phyloP scores from a whole-genome alignment of 37 sponge, comb jelly and placozoan genomes.

The Diacarnus erythraeanus region DNA sequence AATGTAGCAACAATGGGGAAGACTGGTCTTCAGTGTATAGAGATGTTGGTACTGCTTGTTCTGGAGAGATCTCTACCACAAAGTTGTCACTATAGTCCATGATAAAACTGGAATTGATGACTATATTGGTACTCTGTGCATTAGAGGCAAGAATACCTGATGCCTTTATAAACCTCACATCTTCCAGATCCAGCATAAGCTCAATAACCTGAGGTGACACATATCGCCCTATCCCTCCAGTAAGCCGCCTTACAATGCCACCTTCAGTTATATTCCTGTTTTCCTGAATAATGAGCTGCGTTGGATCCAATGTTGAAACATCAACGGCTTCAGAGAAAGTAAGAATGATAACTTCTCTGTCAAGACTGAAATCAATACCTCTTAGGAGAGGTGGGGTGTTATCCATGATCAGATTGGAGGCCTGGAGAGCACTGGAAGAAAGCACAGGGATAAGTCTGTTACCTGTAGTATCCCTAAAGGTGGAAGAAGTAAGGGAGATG shows the following conservation, averaged over 20 bases:
- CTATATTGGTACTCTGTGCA: constrained; percentile 42
- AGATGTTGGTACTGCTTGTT: constrained; percentile 24
- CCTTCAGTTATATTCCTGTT: constrained; percentile 42
- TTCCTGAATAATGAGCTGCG: constrained; percentile 59
- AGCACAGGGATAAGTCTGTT: constrained; percentile 55
- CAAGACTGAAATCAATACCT: constrained; percentile 45
- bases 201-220: constrained; percentile 65
- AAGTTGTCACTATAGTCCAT: constrained; percentile 58
- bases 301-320: constrained; percentile 53
- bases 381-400: constrained; percentile 37
- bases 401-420: constrained; percentile 36
- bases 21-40: constrained; percentile 28
- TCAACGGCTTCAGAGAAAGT: constrained; percentile 79
- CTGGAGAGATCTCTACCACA: constrained; percentile 20
- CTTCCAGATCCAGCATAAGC: constrained; percentile 35
- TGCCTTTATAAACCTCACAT: constrained; percentile 58
- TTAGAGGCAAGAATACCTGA: constrained; percentile 54
- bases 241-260: constrained; percentile 29
- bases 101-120: constrained; percentile 52
- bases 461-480: constrained; percentile 74
- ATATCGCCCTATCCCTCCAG: constrained; percentile 41
- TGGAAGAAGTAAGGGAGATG: constrained; percentile 28
- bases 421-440: constrained; percentile 42
- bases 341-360: constrained; percentile 52
- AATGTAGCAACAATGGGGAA: constrained; percentile 41